Evolutionary conservation across 2,797 vertebrate genomes (phyloP), one percentile per base, ranked within the genome.

Genomic region (Echiichthys vipera): DNA sequence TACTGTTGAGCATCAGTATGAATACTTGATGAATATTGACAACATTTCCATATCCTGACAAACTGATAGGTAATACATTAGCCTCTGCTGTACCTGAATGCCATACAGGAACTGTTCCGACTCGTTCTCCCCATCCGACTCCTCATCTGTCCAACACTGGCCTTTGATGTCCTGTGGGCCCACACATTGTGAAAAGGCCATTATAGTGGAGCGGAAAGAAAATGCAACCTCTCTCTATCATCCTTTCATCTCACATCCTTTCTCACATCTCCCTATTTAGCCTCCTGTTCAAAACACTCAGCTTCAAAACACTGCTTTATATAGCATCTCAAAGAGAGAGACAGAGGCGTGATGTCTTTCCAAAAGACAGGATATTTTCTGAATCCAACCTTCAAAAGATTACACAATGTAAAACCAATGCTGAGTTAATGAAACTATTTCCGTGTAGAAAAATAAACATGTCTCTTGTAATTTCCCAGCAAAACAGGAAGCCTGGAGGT

Each of bases 61-160:
- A 20, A 62, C 7, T 5, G 5, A 56, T 61, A 7, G 3, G 17
- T 34, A 43, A 61, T 3, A 37, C 46, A 37, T 34, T 15, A 30
- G 50, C 7, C 14, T 54, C 32, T 40, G 73, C 37, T 69, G 24
- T 86, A 99, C 98, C 97, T 99, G 97, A 86, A 99, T 97, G 71
- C 98, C 97, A 5, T 99, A 99, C 55, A 99, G 94, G 90, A 99
- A 99, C 87, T 99, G 97, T 76, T 99, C 98, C 0, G 97, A 96
- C 89, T 99, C 98, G 75, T 99, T 99, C 92, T 99, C 98, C 78
- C 97, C 98, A 10, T 99, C 97, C 0, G 98, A 99, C 93, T 99
- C 98, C 93, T 99, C 98, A 14, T 99, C 97, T 71, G 96, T 98
- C 97, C 97, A 98, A 85, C 96, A 97, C 92, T 98, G 98, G 91